Conservation (phyloP, 2,797 vertebrate genomes). For the Chelonia mydas region DNA sequence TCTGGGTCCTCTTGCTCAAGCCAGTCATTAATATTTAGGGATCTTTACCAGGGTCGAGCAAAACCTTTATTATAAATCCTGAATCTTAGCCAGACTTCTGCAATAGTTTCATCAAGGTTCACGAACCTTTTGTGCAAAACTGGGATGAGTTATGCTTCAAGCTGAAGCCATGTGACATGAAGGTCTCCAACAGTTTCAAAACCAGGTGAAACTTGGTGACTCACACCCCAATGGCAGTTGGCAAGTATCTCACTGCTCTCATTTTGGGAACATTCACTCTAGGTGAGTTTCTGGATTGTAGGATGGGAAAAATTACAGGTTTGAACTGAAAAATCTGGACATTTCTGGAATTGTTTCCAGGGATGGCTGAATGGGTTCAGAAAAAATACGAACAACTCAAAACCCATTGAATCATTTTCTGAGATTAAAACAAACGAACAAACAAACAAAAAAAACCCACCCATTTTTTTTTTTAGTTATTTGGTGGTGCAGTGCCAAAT, state of each 20-base stretch:
- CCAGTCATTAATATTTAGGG: conserved; percentile 22
- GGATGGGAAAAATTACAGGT: conserved; percentile 34
- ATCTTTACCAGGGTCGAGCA: conserved; percentile 14
- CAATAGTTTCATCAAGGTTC: neutral
- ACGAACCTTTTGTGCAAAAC: conserved; percentile 15
- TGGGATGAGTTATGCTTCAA: conserved; percentile 64
- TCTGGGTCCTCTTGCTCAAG: conserved; percentile 38
- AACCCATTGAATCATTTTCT: neutral
- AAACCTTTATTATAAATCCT: conserved; percentile 34
- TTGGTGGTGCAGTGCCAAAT: neutral
- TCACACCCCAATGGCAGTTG: conserved; percentile 50
- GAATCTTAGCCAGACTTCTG: neutral
- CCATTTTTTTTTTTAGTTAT: neutral
- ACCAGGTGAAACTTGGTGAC: conserved; percentile 63
- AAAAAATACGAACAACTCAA: neutral
- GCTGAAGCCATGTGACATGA: conserved; percentile 56
- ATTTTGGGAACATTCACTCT: conserved; percentile 58
- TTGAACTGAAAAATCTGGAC: neutral
- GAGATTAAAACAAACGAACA: neutral
- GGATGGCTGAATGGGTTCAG: neutral
- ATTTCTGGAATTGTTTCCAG: conserved; percentile 17
- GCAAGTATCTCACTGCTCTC: conserved; percentile 56
- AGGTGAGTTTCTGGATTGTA: conserved; percentile 53
- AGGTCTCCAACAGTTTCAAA: conserved; percentile 46
- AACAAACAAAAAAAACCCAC: neutral